Percentiles rank a stretch among this genome's conserved stretches.
Conservation (phyloP, 1,140 invertebrate species). For the Platyura marginata region DNA sequence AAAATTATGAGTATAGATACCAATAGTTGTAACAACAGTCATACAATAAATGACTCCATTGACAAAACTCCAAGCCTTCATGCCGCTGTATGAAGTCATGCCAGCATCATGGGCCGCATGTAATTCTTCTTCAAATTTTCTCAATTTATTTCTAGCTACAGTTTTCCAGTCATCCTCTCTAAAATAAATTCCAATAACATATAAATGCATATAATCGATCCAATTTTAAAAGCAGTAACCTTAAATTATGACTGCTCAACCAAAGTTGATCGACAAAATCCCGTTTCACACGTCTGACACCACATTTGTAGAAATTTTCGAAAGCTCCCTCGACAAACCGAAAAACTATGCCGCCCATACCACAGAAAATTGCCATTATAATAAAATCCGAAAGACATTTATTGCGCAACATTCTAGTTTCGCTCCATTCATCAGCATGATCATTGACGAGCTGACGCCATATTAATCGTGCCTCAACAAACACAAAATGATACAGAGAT, state of each 20-base stretch:
- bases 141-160: constrained; percentile 54
- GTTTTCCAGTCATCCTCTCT: constrained; percentile 75
- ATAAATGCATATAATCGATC: no score
- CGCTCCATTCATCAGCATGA: constrained; percentile 30
- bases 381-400: constrained; percentile 44
- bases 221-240: constrained; percentile 11
- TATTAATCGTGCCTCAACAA: constrained; percentile 21
- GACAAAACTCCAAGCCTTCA: constrained; percentile 78
- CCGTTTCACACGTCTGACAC: constrained; percentile 65
- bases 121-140: constrained; percentile 73
- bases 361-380: constrained; percentile 48
- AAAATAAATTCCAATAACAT: constrained; percentile 1
- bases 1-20: no score
- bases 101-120: constrained; percentile 66
- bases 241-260: constrained; percentile 56
- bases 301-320: constrained; percentile 72
- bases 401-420: constrained; percentile 37
- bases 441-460: constrained; percentile 38
- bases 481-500: constrained; percentile 5
- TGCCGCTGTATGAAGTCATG: constrained; percentile 58
- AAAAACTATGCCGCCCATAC: constrained; percentile 59
- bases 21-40: constrained; percentile 86
- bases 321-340: constrained; percentile 61
- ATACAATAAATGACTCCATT: constrained; percentile 83
- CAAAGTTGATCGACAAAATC: constrained; percentile 69